A percentile compares a stretch with the other conserved stretches of the same genome.
These are phyloP conservation scores for Machimus rusticus DNA, from an alignment of 2,888 invertebrate species.

Conservation along the genomic window DNA sequence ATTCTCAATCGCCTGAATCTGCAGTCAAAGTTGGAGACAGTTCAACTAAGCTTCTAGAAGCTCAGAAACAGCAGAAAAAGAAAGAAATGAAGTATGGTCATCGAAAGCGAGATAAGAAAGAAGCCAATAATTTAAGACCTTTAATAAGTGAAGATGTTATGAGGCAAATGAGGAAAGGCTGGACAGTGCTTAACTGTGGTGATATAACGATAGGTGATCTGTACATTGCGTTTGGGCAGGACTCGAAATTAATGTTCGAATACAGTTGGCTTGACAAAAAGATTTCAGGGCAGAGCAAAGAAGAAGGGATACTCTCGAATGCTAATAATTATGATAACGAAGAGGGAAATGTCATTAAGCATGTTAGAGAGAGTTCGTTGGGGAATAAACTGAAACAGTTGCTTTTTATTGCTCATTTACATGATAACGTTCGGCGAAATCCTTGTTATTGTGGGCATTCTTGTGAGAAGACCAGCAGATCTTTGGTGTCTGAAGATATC, in stretches of 20 bases:
- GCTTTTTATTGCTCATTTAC: conserved; percentile 60
- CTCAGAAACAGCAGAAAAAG: not conserved
- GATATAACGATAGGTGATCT: conserved; percentile 88
- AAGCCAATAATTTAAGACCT: conserved; percentile 55
- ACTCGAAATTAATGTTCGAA: conserved; percentile 78
- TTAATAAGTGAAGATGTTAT: conserved; percentile 60
- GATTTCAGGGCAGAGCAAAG: not conserved
- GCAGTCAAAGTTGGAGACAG: not conserved
- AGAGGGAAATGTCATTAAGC: not conserved
- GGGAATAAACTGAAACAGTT: conserved; percentile 61
- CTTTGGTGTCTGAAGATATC: conserved; percentile 49
- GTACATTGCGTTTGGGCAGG: conserved; percentile 80
- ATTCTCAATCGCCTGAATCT: not conserved
- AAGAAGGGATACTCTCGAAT: conserved; percentile 27
- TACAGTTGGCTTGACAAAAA: conserved; percentile 72
- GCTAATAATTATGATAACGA: conserved; percentile 22
- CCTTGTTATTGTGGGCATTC: conserved; percentile 58
- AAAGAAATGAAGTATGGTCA: conserved; percentile 4
- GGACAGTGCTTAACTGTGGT: conserved; percentile 79
- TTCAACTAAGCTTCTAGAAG: not conserved
- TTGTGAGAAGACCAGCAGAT: conserved; percentile 57
- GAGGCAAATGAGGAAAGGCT: conserved; percentile 68
- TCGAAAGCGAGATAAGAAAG: conserved; percentile 38
- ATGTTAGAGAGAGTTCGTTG: conserved; percentile 51
- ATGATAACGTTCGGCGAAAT: conserved; percentile 59